Evolutionary conservation across 2,113 vertebrate genomes (phyloP).

Genomic region (Podiceps cristatus): DNA sequence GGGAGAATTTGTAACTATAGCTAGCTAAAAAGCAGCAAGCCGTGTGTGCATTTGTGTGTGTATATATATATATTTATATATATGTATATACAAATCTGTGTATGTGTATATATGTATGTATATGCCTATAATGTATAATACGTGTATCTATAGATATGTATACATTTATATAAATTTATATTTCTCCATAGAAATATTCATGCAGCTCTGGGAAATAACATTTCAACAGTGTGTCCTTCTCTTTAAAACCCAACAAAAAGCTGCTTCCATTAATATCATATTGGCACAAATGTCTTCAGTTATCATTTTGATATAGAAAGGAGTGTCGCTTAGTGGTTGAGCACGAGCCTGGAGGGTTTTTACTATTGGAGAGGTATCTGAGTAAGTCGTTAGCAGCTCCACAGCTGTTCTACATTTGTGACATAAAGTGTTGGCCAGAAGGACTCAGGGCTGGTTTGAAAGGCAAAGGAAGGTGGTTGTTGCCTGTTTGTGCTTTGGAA

Average conservation of each 20-base stretch:
- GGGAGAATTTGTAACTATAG: conserved; percentile 34
- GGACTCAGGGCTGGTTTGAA: conserved; percentile 25
- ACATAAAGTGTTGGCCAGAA: neutral
- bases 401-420: neutral
- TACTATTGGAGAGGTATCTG: neutral
- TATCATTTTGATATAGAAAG: neutral
- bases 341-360: conserved; percentile 10
- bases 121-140: conserved; percentile 56
- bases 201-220: neutral
- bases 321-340: neutral
- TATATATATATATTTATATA: conserved; percentile 28
- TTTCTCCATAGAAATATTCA: conserved; percentile 68
- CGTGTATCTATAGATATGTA: conserved; percentile 63
- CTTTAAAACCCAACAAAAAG: neutral
- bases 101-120: conserved; percentile 68
- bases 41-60: conserved; percentile 9
- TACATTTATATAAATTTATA: conserved; percentile 70
- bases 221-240: neutral
- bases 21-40: conserved; percentile 36
- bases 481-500: neutral
- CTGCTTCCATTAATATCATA: neutral
- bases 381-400: neutral
- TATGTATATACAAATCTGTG: conserved; percentile 65
- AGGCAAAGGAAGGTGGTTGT: neutral
- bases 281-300: neutral